Percentiles rank a stretch among this genome's conserved stretches.
phyloP scores from a whole-genome alignment of 2,888 invertebrate genomes.

The Leptopilina syphax region DNA sequence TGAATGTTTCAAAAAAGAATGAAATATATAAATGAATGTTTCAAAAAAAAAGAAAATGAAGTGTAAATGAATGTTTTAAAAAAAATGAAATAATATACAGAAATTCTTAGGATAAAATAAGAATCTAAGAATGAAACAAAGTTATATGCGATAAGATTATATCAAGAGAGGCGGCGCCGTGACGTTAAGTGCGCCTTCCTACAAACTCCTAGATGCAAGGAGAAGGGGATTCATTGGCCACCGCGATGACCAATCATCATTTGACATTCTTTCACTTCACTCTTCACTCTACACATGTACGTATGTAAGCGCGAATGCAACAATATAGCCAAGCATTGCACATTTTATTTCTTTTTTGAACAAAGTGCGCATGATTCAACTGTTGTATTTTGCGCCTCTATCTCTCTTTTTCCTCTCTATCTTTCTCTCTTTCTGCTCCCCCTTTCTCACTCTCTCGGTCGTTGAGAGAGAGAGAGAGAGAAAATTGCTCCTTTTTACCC shows the following conservation, averaged over 20 bases:
- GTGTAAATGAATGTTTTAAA: too few species aligned
- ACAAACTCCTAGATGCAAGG: constrained; percentile 55
- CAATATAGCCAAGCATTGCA: constrained; percentile 1
- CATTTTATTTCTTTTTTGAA: not conserved
- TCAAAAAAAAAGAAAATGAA: too few species aligned
- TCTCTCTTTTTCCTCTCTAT: too few species aligned
- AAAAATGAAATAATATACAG: not conserved
- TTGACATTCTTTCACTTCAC: constrained; percentile 73
- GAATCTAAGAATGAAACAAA: constrained; percentile 17
- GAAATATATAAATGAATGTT: too few species aligned
- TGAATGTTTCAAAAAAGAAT: too few species aligned
- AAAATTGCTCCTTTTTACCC: too few species aligned
- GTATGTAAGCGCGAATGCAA: not conserved
- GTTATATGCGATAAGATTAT: constrained; percentile 54
- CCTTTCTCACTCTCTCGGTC: too few species aligned
- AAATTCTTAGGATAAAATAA: not conserved
- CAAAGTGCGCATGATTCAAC: constrained; percentile 30
- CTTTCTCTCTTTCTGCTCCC: too few species aligned
- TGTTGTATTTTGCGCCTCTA: not conserved
- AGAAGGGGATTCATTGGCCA: constrained; percentile 72
- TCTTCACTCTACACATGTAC: not conserved
- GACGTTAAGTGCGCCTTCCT: constrained; percentile 56
- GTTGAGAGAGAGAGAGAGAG: not conserved
- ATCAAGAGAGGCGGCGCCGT: constrained; percentile 69
- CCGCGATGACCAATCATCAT: constrained; percentile 75